Base-by-base conservation (phyloP, 2,888 invertebrate species). In the Cataglyphis rosenhaueri region DNA sequence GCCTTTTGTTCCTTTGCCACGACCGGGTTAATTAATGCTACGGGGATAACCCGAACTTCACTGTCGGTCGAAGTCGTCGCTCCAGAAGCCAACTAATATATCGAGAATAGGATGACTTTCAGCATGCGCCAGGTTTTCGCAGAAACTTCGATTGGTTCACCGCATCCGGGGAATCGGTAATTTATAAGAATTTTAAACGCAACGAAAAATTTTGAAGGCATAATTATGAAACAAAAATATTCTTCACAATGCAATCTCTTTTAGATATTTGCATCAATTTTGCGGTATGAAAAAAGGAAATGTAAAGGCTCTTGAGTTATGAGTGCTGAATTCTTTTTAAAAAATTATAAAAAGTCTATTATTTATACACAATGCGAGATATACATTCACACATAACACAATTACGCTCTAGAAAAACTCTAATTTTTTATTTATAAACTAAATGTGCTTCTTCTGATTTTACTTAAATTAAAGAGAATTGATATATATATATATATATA, bases 1-100 rank as follows among this genome's bases (percentile, higher is more conserved):
- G 73, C 76, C 83, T 87, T 87, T 86, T 88, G 88, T 88, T 84
- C 84, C 85, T 86, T 88, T 88, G 84, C 76, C 82, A 75, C 82
- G 70, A 81, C 62, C 65, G 78, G 75, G 81, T 86, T 86, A 88
- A 88, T 88, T 88, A 88, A 85, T 85, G 84, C 71, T 68, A 79
- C 75, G 61, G 25, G 68, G 61, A 65, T 75, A 81, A 73, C 74
- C 82, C 82, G 82, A 83, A 88, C 75, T 87, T 84, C 62, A 57
- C 41, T 62, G 38, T 9, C 38, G 70, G 48, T 84, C 71, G 83
- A 61, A 84, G 70, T 76, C 76, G 75, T 68, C 44, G 66, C 61
- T 61, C 62, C 68, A 68, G 74, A 82, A 82, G 70, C 59, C 76
- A 64, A 52, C 44, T 71, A 59, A 25, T 64, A 29, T 8, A 66